A percentile compares a stretch with the other conserved stretches of the same genome.
Conservation (phyloP, 2,113 vertebrate species). For the Fregata magnificens region DNA sequence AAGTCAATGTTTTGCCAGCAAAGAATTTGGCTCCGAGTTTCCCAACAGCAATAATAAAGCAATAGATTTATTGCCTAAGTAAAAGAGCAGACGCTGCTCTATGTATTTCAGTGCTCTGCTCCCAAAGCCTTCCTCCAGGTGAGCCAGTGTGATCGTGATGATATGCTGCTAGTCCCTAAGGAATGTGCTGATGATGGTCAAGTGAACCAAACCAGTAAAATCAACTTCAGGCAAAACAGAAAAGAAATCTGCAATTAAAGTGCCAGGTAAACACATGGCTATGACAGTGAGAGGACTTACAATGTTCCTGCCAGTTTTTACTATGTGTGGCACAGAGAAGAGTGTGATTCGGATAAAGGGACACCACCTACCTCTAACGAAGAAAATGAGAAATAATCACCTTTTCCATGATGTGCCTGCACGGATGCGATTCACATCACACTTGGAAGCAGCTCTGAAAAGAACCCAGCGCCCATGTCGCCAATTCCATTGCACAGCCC, state of each 20-base stretch:
- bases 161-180: background rate
- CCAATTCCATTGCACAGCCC: background rate
- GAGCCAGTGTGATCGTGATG: fast-evolving
- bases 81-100: slow-evolving; percentile 13
- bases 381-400: background rate
- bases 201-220: background rate
- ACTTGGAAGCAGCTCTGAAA: background rate
- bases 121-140: slow-evolving; percentile 21
- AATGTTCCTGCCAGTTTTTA: background rate
- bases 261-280: background rate
- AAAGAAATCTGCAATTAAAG: background rate
- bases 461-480: background rate
- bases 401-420: background rate
- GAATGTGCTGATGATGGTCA: background rate
- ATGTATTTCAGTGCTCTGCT: background rate
- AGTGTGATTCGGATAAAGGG: background rate
- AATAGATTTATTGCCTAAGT: slow-evolving; percentile 41
- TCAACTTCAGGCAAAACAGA: background rate
- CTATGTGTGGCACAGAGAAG: background rate
- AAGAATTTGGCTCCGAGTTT: slow-evolving; percentile 17
- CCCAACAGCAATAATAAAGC: slow-evolving; percentile 52
- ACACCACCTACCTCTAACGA: background rate
- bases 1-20: slow-evolving; percentile 42
- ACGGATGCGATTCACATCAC: fast-evolving
- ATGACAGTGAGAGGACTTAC: background rate